These are phyloP conservation scores for Anguilla anguilla DNA, from an alignment of 2,797 vertebrate genomes.

Conservation along the genomic window DNA sequence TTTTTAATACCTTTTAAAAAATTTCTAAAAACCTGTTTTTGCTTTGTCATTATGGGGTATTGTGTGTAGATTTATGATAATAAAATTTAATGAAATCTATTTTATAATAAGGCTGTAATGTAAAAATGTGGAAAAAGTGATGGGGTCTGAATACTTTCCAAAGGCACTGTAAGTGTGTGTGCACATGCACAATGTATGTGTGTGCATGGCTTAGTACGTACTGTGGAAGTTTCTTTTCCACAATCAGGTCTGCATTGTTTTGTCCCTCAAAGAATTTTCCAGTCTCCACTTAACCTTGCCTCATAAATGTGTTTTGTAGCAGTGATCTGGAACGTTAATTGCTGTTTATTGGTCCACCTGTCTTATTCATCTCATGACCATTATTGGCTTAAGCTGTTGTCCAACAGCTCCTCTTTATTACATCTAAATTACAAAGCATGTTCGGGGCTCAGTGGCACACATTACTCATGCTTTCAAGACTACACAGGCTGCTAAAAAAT, in stretches of 20 bases:
- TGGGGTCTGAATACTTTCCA: too few species aligned
- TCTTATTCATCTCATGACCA: conserved; percentile 61
- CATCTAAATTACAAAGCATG: not conserved
- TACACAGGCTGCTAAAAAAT: not conserved
- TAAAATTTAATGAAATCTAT: too few species aligned
- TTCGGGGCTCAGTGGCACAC: not conserved
- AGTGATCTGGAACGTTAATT: not conserved
- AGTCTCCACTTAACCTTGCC: not conserved
- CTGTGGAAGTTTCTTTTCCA: not conserved
- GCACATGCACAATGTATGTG: too few species aligned
- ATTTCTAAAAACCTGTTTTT: too few species aligned
- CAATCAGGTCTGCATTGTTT: not conserved
- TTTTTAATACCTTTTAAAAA: too few species aligned
- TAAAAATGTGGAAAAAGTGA: too few species aligned
- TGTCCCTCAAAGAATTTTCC: not conserved
- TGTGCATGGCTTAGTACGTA: not conserved
- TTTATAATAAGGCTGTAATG: too few species aligned
- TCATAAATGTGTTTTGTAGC: conserved; percentile 11
- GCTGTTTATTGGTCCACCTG: not conserved
- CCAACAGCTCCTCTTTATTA: conserved; percentile 52
- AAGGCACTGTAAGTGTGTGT: too few species aligned
- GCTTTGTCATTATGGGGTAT: too few species aligned
- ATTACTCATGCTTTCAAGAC: not conserved
- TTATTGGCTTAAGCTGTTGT: conserved; percentile 57
- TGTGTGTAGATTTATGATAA: too few species aligned